phyloP scores from a whole-genome alignment of 2,888 invertebrate species.

The Eristalinus aeneus region DNA sequence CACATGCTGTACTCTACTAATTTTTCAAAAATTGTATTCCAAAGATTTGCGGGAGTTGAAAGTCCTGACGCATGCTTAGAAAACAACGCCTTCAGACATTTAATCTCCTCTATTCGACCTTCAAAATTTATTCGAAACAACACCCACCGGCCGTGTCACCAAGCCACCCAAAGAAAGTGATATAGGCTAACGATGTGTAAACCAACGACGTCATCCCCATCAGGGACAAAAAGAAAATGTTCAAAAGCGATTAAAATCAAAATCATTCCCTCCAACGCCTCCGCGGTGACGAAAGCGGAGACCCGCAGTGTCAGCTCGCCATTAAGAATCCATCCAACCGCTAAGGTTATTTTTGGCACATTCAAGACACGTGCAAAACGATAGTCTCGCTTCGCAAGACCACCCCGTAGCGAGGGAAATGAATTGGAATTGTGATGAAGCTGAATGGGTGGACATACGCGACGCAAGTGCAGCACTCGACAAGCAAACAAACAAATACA shows the following conservation, averaged over 20 bases:
- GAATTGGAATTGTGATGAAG: conserved; percentile 23
- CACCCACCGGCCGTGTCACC: too few species aligned
- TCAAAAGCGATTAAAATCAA: background rate
- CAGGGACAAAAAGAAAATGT: background rate
- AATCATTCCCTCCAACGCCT: background rate
- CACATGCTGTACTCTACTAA: too few species aligned
- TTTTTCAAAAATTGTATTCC: too few species aligned
- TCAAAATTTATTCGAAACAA: too few species aligned
- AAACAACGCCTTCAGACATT: too few species aligned
- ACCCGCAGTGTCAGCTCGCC: background rate
- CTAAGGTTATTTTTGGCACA: conserved; percentile 3
- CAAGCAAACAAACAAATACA: conserved; percentile 12
- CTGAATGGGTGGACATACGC: background rate
- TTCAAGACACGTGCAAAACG: background rate
- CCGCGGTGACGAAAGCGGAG: background rate
- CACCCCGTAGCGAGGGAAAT: background rate
- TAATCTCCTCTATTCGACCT: too few species aligned
- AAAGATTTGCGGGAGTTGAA: too few species aligned
- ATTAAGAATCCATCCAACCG: background rate
- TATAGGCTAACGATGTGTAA: too few species aligned
- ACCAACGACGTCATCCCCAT: too few species aligned
- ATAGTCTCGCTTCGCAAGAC: conserved; percentile 11
- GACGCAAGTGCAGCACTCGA: conserved; percentile 20
- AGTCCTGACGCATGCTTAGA: too few species aligned
- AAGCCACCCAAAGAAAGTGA: too few species aligned